Base-by-base conservation (phyloP, 2,888 invertebrate genomes). In the Argynnis bischoffii region DNA sequence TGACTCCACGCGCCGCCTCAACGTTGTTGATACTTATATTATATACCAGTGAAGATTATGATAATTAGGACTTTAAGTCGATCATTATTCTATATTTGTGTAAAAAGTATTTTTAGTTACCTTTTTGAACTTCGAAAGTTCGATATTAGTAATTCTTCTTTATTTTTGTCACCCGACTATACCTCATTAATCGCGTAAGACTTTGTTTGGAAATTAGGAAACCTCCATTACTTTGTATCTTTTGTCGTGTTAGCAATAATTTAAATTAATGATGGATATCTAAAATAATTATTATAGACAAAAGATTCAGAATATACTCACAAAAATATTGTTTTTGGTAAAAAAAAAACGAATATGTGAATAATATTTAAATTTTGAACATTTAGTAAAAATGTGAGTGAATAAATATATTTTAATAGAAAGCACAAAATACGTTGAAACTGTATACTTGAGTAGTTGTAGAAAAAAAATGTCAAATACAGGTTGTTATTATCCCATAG, bases 81-180 rank as follows among this genome's bases (percentile, higher is more conserved):
- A 81, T 81, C 80, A 83, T 80, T 83, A 82, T 81, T 80, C 84
- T 85, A 84, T 85, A 83, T 84, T 60, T 83, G 79, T 87, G 85
- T 80, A 78, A 75, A 77, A 77, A 83, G 85, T 89, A 88, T 81
- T 79, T 89, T 90, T 90, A 92, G 91, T 92, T 92, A 92, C 92
- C 92, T 89, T 82, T 59, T 78, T 81, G 92, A 90, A 89, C 92
- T 89, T 89, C 81, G 86, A 87, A 92, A 92, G 92, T 92, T 92
- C 92, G 75, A 78, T 76, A 82, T 86, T 86, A 81, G 80, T 86
- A 79, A 83, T 84, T 83, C 81, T 80, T 81, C 80, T 83, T 82
- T 81, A 77, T 79, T 74, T 78, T 79, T 78, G 77, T 81, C 77
- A 75, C 82, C 82, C 82, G 82, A 85, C 79, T 84, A 82, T 90